Conservation (phyloP, 2,888 invertebrate species). For the Coecobrya sp. region DNA sequence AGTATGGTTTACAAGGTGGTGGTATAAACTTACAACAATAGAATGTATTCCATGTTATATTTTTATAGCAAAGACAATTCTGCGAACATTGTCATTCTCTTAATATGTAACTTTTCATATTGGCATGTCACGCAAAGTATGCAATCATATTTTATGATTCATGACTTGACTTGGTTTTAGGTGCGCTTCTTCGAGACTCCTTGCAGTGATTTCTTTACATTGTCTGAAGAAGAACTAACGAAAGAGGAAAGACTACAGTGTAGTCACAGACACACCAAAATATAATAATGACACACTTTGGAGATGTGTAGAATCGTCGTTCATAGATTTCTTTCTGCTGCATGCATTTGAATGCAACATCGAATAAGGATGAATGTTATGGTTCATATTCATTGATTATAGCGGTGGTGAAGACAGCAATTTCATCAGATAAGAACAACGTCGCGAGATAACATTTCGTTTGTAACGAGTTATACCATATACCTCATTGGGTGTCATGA, state of each 20-base stretch:
- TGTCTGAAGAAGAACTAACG: not conserved
- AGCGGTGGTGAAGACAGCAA: not conserved
- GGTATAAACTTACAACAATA: not conserved
- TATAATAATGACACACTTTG: slow-evolving; percentile 71
- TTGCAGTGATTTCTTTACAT: not conserved
- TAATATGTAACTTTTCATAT: slow-evolving; percentile 29
- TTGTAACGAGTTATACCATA: not conserved
- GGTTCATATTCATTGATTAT: not conserved
- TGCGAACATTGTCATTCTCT: not conserved
- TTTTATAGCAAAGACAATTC: not conserved
- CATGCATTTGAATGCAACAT: too few species aligned
- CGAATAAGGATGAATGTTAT: not conserved
- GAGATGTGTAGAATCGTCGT: not conserved
- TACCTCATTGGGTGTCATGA: slow-evolving; percentile 50
- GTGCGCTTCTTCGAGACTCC: slow-evolving; percentile 57
- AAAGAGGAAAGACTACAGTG: slow-evolving; percentile 1
- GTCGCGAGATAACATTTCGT: not conserved
- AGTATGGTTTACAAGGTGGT: not conserved
- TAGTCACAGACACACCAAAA: not conserved
- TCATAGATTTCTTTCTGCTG: slow-evolving; percentile 5
- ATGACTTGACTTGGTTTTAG: slow-evolving; percentile 44
- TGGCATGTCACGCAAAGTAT: slow-evolving; percentile 73
- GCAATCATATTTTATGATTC: slow-evolving; percentile 39
- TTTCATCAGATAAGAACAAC: not conserved
- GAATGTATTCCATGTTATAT: not conserved